Conservation (phyloP, 2,888 invertebrate genomes). For the Cabera pusaria region DNA sequence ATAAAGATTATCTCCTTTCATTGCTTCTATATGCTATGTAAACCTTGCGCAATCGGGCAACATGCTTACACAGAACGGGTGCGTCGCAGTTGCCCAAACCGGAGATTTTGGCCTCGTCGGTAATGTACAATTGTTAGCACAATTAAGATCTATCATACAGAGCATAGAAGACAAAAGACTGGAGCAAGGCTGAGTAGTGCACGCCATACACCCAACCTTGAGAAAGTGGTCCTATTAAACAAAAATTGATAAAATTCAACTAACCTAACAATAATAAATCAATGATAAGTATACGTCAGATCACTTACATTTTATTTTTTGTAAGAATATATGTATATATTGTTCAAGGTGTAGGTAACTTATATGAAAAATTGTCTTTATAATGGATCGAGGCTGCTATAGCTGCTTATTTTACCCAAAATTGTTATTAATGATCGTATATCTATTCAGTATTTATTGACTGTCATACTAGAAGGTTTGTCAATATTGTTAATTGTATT, state of each 20-base stretch:
- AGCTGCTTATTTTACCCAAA: too few relatives aligned
- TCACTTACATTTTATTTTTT: slow-evolving; percentile 16
- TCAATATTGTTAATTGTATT: too few relatives aligned
- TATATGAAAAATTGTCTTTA: too few relatives aligned
- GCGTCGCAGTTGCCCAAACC: slow-evolving; percentile 45
- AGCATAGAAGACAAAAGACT: slow-evolving; percentile 50
- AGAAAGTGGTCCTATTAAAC: slow-evolving; percentile 22
- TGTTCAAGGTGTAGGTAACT: too few relatives aligned
- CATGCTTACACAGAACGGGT: slow-evolving; percentile 34
- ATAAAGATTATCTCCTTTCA: slow-evolving; percentile 17
- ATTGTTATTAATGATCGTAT: too few relatives aligned
- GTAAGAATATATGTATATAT: slow-evolving; percentile 3
- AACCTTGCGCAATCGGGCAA: slow-evolving; percentile 47
- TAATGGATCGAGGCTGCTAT: too few relatives aligned
- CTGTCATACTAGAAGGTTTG: too few relatives aligned
- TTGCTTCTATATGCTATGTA: slow-evolving; percentile 35
- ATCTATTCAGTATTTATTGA: too few relatives aligned
- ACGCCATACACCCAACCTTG: slow-evolving; percentile 45
- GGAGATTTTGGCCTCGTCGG: slow-evolving; percentile 53
- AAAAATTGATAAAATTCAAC: slow-evolving; percentile 10
- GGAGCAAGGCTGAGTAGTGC: slow-evolving; percentile 57
- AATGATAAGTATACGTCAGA: background rate
- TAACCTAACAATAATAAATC: background rate
- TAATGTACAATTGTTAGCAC: slow-evolving; percentile 68
- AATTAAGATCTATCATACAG: slow-evolving; percentile 56